phyloP scores from a whole-genome alignment of 2,797 vertebrate species.

The Dermochelys coriacea region DNA sequence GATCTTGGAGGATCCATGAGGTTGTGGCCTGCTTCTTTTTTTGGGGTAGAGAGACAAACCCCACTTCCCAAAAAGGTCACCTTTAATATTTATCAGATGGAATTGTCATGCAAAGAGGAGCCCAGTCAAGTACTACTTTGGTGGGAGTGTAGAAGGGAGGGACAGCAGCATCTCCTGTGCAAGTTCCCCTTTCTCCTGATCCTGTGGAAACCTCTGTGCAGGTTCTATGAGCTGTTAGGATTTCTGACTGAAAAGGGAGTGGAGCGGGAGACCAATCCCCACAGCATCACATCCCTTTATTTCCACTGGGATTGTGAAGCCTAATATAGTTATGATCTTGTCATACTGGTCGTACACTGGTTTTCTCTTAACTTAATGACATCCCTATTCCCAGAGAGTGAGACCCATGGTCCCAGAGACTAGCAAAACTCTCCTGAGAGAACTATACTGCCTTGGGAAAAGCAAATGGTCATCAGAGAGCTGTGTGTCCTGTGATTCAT shows the following conservation, averaged over 20 bases:
- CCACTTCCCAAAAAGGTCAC: background rate
- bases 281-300: background rate
- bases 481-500: background rate
- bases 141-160: background rate
- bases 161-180: background rate
- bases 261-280: background rate
- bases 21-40: background rate
- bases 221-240: background rate
- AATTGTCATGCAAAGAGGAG: background rate
- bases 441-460: background rate
- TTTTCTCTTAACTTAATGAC: background rate
- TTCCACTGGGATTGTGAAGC: background rate
- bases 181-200: background rate
- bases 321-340: background rate
- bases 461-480: background rate
- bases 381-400: background rate
- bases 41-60: background rate
- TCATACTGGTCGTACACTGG: background rate
- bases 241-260: background rate
- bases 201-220: background rate
- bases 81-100: background rate
- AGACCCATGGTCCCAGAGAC: background rate
- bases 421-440: background rate
- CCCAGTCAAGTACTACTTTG: background rate
- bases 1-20: background rate